Percentiles rank a stretch among this genome's conserved stretches.
These are phyloP conservation scores for Plodia interpunctella DNA, from an alignment of 1,140 invertebrate species.

Conservation along the genomic window DNA sequence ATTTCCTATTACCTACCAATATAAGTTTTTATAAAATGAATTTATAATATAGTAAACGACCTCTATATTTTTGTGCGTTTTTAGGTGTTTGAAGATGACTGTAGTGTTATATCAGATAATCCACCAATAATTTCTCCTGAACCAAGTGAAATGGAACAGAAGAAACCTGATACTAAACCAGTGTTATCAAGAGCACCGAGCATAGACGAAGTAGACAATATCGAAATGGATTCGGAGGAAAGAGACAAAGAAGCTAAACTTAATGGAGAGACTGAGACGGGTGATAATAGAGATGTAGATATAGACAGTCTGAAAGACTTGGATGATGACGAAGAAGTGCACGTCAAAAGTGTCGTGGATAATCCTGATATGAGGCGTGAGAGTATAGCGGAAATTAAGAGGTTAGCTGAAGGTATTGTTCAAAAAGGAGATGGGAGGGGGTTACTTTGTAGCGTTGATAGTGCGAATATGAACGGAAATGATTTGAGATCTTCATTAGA, in stretches of 20 bases:
- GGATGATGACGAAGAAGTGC: slow-evolving; percentile 56
- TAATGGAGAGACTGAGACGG: slow-evolving; percentile 64
- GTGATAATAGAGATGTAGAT: slow-evolving; percentile 54
- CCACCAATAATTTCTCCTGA: slow-evolving; percentile 72
- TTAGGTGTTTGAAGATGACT: slow-evolving; percentile 79
- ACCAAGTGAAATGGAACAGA: slow-evolving; percentile 66
- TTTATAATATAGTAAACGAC: background rate
- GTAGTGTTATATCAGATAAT: slow-evolving; percentile 77
- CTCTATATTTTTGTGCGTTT: slow-evolving; percentile 7
- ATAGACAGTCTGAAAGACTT: slow-evolving; percentile 55
- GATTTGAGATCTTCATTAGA: slow-evolving; percentile 49
- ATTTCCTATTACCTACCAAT: no score
- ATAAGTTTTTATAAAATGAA: no score
- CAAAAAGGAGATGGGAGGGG: slow-evolving; percentile 62
- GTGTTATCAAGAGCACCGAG: slow-evolving; percentile 56
- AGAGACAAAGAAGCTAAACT: slow-evolving; percentile 45
- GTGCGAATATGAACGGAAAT: slow-evolving; percentile 56
- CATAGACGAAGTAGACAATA: slow-evolving; percentile 72
- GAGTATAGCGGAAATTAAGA: slow-evolving; percentile 69
- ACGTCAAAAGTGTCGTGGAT: slow-evolving; percentile 62
- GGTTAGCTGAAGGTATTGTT: slow-evolving; percentile 69
- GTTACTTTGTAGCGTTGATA: slow-evolving; percentile 61
- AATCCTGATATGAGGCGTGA: slow-evolving; percentile 67
- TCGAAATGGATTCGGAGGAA: slow-evolving; percentile 67
- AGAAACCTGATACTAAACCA: slow-evolving; percentile 57